Conservation (phyloP, 2,888 invertebrate species). For the Bellardia bayeri region DNA sequence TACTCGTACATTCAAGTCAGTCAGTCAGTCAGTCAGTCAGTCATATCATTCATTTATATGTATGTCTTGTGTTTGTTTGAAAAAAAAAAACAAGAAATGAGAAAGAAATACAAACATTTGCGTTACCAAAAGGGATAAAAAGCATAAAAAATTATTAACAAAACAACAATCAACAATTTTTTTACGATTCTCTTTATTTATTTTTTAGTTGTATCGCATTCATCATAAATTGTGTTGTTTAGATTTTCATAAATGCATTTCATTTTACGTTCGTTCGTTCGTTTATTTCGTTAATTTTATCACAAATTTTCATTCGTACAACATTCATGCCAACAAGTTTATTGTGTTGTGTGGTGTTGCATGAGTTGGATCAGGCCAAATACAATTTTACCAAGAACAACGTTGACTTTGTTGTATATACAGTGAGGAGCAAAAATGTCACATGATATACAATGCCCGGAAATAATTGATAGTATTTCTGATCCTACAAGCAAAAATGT, state of each 20-base stretch:
- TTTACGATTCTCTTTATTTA: slow-evolving; percentile 57
- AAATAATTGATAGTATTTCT: too few species aligned
- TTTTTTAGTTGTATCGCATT: slow-evolving; percentile 25
- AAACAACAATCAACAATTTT: slow-evolving; percentile 39
- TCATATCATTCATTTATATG: not conserved
- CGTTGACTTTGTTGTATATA: not conserved
- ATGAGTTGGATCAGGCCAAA: slow-evolving; percentile 18
- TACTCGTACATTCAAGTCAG: slow-evolving; percentile 27
- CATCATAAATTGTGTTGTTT: slow-evolving; percentile 30
- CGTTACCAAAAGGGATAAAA: slow-evolving; percentile 55
- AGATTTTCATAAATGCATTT: slow-evolving; percentile 47
- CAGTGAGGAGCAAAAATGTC: too few species aligned
- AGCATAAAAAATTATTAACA: slow-evolving; percentile 62
- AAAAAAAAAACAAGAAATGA: not conserved
- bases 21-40: slow-evolving; percentile 36
- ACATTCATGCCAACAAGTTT: slow-evolving; percentile 7
- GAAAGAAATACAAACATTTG: slow-evolving; percentile 14
- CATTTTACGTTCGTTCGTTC: slow-evolving; percentile 27
- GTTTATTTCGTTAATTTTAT: not conserved
- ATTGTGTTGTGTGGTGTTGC: slow-evolving; percentile 3
- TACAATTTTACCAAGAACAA: slow-evolving; percentile 25
- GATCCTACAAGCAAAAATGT: too few species aligned
- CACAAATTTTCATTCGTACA: not conserved
- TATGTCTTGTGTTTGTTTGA: not conserved
- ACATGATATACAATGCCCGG: too few species aligned